Evolutionary conservation across 2,888 invertebrate genomes (phyloP), one percentile per base, ranked within the genome.

Genomic region (Cephus pygmeus): DNA sequence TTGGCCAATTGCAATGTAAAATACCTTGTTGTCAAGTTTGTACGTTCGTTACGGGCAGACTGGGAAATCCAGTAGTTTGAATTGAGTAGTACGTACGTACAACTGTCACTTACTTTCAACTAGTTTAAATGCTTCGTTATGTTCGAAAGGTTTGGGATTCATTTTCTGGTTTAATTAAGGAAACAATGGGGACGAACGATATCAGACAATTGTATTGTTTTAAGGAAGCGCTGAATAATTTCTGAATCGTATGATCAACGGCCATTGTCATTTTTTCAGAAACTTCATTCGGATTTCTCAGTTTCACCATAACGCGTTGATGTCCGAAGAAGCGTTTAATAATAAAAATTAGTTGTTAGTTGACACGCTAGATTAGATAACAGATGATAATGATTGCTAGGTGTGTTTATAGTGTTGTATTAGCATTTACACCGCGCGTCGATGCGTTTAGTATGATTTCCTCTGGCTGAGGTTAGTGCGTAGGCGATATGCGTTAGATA

Each of bases 401-500:
- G 33, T 83, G 33, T 83, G 83, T 85, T 77, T 80, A 2, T 75
- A 80, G 79, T 79, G 76, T 81, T 73, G 81, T 81, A 75, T 75
- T 84, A 84, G 82, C 80, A 79, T 83, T 82, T 83, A 80, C 80
- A 81, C 75, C 76, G 79, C 76, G 79, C 77, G 79, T 81, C 82
- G 83, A 83, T 77, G 79, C 79, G 79, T 79, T 83, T 79, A 75
- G 76, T 79, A 77, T 74, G 35, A 34, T 34, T 74, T 34, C 74
- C 74, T 56, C 56, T 74, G n/a, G 35, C 35, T 9, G 74, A 34
- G 30, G 74, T 33, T 23, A 74, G 74, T 74, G 68, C 73, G 77
- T 87, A 85, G 80, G 73, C 33, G 35, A 79, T 80, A 79, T 79
- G 82, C 85, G 80, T 82, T 85, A 86, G 84, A 76, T 9, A 1